Percentiles rank a stretch among this genome's conserved stretches.
phyloP scores from a whole-genome alignment of 2,888 invertebrate species.

The Drosophila quinaria region DNA sequence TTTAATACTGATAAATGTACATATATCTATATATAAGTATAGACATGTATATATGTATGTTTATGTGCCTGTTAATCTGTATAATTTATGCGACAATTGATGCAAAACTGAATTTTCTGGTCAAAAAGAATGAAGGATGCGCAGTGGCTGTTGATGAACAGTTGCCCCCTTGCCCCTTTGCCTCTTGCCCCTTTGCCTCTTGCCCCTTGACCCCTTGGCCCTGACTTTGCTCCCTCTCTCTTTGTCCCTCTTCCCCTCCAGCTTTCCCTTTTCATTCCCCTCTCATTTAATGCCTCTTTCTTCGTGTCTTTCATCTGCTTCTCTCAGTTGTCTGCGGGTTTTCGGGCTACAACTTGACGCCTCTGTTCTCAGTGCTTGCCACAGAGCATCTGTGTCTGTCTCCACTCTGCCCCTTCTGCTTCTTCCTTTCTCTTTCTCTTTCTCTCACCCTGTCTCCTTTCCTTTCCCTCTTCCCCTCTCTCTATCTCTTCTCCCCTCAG shows the following conservation, averaged over 20 bases:
- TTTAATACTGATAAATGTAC: slow-evolving; percentile 48
- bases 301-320: neutral
- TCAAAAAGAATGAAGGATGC: slow-evolving; percentile 56
- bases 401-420: neutral
- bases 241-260: neutral
- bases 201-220: neutral
- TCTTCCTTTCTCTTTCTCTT: neutral
- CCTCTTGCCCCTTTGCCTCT: neutral
- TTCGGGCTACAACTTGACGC: slow-evolving; percentile 6
- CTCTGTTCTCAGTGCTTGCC: slow-evolving; percentile 8
- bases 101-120: slow-evolving; percentile 69
- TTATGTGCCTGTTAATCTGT: slow-evolving; percentile 64
- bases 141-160: slow-evolving; percentile 34
- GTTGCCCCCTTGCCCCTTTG: slow-evolving; percentile 1
- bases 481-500: neutral
- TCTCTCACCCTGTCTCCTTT: neutral
- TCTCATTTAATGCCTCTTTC: neutral
- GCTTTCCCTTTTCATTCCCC: neutral
- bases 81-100: slow-evolving; percentile 80
- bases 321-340: slow-evolving; percentile 24
- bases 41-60: neutral
- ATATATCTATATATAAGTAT: neutral
- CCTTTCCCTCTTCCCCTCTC: slow-evolving; percentile 10
- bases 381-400: slow-evolving; percentile 5
- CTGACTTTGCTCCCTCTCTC: neutral